phyloP scores from a whole-genome alignment of 2,797 vertebrate species.

The Tachyglossus aculeatus region DNA sequence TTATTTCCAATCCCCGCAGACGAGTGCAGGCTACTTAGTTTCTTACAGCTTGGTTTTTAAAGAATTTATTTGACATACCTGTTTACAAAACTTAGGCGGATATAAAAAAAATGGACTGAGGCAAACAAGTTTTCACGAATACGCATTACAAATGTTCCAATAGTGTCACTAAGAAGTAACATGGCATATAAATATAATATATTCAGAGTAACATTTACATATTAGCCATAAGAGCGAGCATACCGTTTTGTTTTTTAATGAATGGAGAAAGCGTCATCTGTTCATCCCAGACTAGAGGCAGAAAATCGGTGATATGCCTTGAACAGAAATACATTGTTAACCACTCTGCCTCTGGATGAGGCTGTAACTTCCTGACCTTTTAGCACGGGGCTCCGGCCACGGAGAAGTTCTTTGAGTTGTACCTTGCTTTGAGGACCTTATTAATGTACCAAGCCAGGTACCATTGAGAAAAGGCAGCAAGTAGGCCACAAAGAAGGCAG shows the following conservation, averaged over 20 bases:
- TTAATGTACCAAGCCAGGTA: too few relatives aligned
- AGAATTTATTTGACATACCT: constrained; percentile 51
- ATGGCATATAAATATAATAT: constrained; percentile 63
- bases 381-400: too few relatives aligned
- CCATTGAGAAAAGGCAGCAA: too few relatives aligned
- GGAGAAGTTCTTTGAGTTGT: too few relatives aligned
- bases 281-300: constrained; percentile 18
- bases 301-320: too few relatives aligned
- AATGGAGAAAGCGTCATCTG: constrained; percentile 41
- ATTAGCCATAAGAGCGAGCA: constrained; percentile 60
- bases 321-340: too few relatives aligned
- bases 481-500: too few relatives aligned
- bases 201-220: constrained; percentile 63
- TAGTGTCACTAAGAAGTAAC: constrained; percentile 63
- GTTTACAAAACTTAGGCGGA: constrained; percentile 58
- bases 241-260: constrained; percentile 41
- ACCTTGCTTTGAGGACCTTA: too few relatives aligned
- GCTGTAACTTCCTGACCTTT: too few relatives aligned
- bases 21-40: too few relatives aligned
- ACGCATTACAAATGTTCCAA: constrained; percentile 55
- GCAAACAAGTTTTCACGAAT: constrained; percentile 64
- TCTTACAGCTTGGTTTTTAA: constrained; percentile 16
- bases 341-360: too few relatives aligned
- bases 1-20: too few relatives aligned
- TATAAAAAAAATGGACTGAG: constrained; percentile 52